phyloP scores from a whole-genome alignment of 2,113 vertebrate genomes.

The Saiga tatarica region DNA sequence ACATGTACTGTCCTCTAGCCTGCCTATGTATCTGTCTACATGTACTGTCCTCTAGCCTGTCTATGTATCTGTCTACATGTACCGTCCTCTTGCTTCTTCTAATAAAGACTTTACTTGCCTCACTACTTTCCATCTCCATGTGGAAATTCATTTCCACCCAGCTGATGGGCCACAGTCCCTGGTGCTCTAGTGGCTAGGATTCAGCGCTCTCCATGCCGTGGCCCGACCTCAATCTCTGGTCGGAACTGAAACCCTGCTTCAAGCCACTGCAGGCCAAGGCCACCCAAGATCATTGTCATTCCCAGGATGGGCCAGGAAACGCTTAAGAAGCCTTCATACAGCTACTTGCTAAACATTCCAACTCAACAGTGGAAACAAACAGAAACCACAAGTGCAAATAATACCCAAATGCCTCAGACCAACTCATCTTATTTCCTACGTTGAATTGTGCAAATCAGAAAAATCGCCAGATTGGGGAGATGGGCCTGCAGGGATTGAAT shows the following conservation, averaged over 20 bases:
- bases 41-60: background rate
- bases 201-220: accelerated
- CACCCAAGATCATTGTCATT: background rate
- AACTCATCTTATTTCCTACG: background rate
- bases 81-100: background rate
- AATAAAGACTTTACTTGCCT: background rate
- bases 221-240: background rate
- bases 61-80: background rate
- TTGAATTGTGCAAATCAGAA: background rate
- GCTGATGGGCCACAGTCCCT: background rate
- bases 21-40: background rate
- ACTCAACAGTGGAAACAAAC: background rate
- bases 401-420: background rate
- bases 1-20: background rate
- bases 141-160: background rate
- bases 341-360: background rate
- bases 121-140: background rate
- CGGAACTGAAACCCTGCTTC: background rate
- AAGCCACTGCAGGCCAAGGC: background rate
- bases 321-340: background rate
- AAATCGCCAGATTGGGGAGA: background rate
- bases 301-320: background rate
- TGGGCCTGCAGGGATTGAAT: background rate
- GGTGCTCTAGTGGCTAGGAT: background rate
- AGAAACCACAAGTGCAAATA: background rate